These are phyloP conservation scores for Calephelis perditalis DNA, from an alignment of 2,888 invertebrate species.

Conservation along the genomic window DNA sequence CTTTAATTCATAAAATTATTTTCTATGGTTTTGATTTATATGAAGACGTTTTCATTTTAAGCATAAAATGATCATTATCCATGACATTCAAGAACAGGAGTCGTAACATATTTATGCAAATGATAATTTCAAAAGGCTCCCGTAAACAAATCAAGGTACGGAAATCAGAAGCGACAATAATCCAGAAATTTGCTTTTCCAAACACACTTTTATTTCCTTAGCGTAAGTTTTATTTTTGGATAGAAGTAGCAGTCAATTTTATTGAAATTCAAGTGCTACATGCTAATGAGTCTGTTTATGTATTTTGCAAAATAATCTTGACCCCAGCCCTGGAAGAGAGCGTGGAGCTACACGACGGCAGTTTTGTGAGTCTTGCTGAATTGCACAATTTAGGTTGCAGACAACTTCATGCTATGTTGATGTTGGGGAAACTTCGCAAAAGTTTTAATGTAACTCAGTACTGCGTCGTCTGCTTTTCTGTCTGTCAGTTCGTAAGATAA, in stretches of 20 bases:
- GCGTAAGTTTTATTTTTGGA: constrained; percentile 12
- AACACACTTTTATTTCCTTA: not conserved
- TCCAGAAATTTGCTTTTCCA: not conserved
- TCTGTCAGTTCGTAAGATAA: too few species aligned
- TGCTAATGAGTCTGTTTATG: constrained; percentile 11
- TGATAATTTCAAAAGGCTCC: constrained; percentile 13
- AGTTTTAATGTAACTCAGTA: too few species aligned
- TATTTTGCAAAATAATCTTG: constrained; percentile 14
- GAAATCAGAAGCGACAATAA: constrained; percentile 25
- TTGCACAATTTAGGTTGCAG: constrained; percentile 20
- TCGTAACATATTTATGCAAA: constrained; percentile 21
- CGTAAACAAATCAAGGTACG: constrained; percentile 23
- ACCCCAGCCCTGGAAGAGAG: not conserved
- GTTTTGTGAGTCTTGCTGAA: constrained; percentile 12
- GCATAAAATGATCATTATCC: not conserved
- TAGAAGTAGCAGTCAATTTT: not conserved
- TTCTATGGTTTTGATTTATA: too few species aligned
- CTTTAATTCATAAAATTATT: too few species aligned
- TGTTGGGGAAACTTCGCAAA: too few species aligned
- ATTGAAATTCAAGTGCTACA: constrained; percentile 1
- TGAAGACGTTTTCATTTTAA: not conserved
- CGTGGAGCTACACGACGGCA: not conserved
- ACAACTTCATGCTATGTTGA: too few species aligned
- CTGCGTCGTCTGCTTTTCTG: too few species aligned
- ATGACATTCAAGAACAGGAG: not conserved